These are phyloP conservation scores for Anoplopoma fimbria DNA, from an alignment of 2,113 vertebrate species.

Conservation along the genomic window DNA sequence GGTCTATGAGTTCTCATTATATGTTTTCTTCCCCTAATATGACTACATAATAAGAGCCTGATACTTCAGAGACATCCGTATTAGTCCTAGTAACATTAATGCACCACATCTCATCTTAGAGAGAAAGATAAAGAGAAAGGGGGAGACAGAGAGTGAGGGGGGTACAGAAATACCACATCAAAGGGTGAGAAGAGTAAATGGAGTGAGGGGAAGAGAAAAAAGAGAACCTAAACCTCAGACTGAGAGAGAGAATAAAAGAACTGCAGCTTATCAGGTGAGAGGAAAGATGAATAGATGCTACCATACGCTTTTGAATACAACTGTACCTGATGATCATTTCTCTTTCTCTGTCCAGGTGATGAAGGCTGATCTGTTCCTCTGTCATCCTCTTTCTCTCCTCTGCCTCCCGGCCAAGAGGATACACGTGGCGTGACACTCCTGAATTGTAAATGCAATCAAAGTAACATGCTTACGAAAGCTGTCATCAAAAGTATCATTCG, in stretches of 20 bases:
- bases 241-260: constrained; percentile 72
- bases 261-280: constrained; percentile 67
- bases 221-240: constrained; percentile 58
- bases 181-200: constrained; percentile 79
- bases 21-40: constrained; percentile 79
- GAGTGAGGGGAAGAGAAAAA: constrained; percentile 69
- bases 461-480: background rate
- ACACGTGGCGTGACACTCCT: constrained; percentile 85
- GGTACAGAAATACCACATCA: constrained; percentile 75
- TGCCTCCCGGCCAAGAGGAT: constrained; percentile 88
- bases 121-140: constrained; percentile 35
- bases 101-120: constrained; percentile 73
- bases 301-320: constrained; percentile 4
- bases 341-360: constrained; percentile 85
- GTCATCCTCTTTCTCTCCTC: constrained; percentile 90
- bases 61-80: constrained; percentile 80
- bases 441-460: constrained; percentile 29
- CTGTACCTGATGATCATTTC: constrained; percentile 92
- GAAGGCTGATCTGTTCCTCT: constrained; percentile 90
- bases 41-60: constrained; percentile 79
- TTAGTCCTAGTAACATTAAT: constrained; percentile 80
- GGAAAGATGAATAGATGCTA: constrained; percentile 52
- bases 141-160: constrained; percentile 46
- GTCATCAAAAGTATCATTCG: background rate
- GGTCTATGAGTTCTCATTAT: constrained; percentile 75